Evolutionary conservation across 2,797 vertebrate genomes (phyloP).

Genomic region (Lagodon rhomboides): DNA sequence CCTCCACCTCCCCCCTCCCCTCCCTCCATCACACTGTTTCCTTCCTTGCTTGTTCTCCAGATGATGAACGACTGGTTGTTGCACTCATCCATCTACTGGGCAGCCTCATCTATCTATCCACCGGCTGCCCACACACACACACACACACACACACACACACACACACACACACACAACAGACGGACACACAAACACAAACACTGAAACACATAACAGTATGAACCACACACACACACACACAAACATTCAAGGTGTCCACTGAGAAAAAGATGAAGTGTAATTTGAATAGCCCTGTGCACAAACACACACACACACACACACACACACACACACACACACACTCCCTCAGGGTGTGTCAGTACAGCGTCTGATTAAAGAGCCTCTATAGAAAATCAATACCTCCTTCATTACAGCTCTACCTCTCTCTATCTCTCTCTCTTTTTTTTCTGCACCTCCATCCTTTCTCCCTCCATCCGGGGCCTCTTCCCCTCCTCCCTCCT

Average conservation of each 20-base stretch:
- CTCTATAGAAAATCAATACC: constrained; percentile 73
- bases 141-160: constrained; percentile 42
- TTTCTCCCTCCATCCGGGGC: constrained; percentile 11
- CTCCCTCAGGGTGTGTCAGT: constrained; percentile 39
- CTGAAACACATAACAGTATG: constrained; percentile 21
- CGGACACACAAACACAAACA: constrained; percentile 21
- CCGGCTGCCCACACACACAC: constrained; percentile 48
- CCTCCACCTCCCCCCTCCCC: neutral
- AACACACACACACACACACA: constrained; percentile 13
- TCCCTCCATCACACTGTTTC: constrained; percentile 76
- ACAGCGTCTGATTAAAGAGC: constrained; percentile 70
- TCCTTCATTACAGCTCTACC: constrained; percentile 51
- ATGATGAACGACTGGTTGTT: constrained; percentile 83
- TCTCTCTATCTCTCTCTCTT: constrained; percentile 18
- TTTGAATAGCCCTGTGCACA: constrained; percentile 35
- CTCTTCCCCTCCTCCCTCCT: neutral
- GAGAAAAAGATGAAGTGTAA: constrained; percentile 52
- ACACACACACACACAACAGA: constrained; percentile 24
- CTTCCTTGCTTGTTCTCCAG: constrained; percentile 76
- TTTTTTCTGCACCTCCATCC: constrained; percentile 10
- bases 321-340: constrained; percentile 22
- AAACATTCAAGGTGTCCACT: constrained; percentile 29
- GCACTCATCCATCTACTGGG: constrained; percentile 83
- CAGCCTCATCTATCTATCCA: constrained; percentile 87
- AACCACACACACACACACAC: constrained; percentile 8